These are phyloP conservation scores for Archips xylosteana DNA, from an alignment of 2,888 invertebrate species.

Conservation along the genomic window DNA sequence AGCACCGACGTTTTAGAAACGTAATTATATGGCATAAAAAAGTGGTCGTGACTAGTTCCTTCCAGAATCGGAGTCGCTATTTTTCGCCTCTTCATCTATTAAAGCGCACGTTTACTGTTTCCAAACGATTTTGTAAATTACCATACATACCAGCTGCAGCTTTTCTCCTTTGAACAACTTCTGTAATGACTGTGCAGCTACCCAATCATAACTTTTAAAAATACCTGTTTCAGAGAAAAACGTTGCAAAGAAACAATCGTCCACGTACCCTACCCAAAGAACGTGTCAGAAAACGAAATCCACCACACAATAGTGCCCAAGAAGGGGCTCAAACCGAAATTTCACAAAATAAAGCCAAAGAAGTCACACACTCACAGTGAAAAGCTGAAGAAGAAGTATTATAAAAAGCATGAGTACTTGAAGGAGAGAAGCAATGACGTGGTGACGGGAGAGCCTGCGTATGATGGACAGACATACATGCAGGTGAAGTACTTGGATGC, in stretches of 20 bases:
- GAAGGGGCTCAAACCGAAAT: conserved; percentile 72
- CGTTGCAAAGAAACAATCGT: conserved; percentile 67
- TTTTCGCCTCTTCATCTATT: too few species aligned
- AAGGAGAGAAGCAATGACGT: conserved; percentile 65
- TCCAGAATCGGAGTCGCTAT: too few species aligned
- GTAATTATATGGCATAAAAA: too few species aligned
- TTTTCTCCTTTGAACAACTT: too few species aligned
- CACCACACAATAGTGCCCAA: conserved; percentile 75
- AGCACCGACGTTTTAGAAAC: too few species aligned
- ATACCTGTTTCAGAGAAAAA: conserved; percentile 59
- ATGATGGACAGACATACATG: conserved; percentile 78
- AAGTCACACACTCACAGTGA: conserved; percentile 57
- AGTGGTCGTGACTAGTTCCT: too few species aligned
- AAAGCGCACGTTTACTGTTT: too few species aligned
- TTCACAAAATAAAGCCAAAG: conserved; percentile 65
- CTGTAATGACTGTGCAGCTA: too few species aligned
- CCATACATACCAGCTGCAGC: too few species aligned
- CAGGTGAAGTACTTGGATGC: conserved; percentile 79
- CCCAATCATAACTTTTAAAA: not conserved
- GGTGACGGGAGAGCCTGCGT: conserved; percentile 63
- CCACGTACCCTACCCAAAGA: conserved; percentile 63
- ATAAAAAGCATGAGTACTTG: conserved; percentile 63
- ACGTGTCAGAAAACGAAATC: conserved; percentile 63
- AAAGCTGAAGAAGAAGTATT: conserved; percentile 70
- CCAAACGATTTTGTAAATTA: too few species aligned